Percentiles rank a stretch among this genome's conserved stretches.
Conservation (phyloP, 2,888 invertebrate species). For the Cryptophagus acutangulus region DNA sequence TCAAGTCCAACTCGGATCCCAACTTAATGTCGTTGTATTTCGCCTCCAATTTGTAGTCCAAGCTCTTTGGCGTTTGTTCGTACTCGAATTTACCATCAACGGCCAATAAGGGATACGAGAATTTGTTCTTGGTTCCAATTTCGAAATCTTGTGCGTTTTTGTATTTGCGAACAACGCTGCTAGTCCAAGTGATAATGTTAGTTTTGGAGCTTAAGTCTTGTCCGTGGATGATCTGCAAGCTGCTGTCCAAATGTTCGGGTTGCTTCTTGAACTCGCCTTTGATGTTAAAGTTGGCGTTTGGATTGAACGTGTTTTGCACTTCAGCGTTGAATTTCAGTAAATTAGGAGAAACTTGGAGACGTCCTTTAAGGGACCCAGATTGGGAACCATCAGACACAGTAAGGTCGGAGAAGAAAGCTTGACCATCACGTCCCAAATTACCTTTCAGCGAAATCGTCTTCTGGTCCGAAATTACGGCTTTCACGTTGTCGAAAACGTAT, state of each 20-base stretch:
- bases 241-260: constrained; percentile 25
- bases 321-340: constrained; percentile 50
- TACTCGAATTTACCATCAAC: constrained; percentile 54
- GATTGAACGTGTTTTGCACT: constrained; percentile 57
- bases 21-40: constrained; percentile 57
- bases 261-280: constrained; percentile 50
- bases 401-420: constrained; percentile 49
- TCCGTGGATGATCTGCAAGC: constrained; percentile 55
- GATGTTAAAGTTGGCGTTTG: constrained; percentile 56
- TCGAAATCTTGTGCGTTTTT: constrained; percentile 47
- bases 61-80: constrained; percentile 53
- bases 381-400: constrained; percentile 51
- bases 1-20: constrained; percentile 49
- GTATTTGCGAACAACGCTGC: constrained; percentile 30
- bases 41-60: constrained; percentile 55
- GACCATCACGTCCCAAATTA: constrained; percentile 44
- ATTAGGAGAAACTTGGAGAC: constrained; percentile 40
- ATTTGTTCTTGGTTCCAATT: constrained; percentile 52
- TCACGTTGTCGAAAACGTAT: constrained; percentile 58
- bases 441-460: constrained; percentile 53
- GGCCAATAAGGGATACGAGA: constrained; percentile 54
- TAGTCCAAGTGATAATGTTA: constrained; percentile 52
- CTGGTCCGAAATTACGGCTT: constrained; percentile 45
- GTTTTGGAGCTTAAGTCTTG: constrained; percentile 55
- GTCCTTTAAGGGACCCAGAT: constrained; percentile 45